Percentiles rank a stretch among this genome's conserved stretches.
These are phyloP conservation scores for Idaea dimidiata DNA, from an alignment of 2,888 invertebrate genomes.

Conservation along the genomic window DNA sequence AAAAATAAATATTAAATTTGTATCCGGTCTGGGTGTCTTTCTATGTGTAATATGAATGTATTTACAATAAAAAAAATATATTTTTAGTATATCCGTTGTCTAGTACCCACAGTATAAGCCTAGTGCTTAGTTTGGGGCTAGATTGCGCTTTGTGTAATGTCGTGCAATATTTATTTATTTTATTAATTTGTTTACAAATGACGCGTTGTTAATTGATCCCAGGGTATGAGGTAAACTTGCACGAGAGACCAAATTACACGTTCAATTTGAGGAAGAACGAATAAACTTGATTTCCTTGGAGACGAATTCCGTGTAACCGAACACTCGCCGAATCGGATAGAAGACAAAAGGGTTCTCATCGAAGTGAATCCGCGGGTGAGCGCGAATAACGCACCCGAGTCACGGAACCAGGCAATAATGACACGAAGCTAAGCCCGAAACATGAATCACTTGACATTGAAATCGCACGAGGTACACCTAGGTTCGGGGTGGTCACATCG, in stretches of 20 bases:
- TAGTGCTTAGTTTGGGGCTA: no score
- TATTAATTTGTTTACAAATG: neutral
- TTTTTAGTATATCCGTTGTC: no score
- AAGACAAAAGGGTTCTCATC: conserved; percentile 20
- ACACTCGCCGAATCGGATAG: conserved; percentile 5
- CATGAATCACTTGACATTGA: conserved; percentile 78
- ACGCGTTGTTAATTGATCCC: neutral
- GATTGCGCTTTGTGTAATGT: no score
- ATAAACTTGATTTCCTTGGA: conserved; percentile 21
- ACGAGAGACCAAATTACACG: neutral
- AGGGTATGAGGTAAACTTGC: neutral
- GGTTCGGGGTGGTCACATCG: conserved; percentile 72
- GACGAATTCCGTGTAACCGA: conserved; percentile 10
- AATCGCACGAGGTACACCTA: conserved; percentile 60
- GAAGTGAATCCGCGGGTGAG: conserved; percentile 25
- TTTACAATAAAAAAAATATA: no score
- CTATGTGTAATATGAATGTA: no score
- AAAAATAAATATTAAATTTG: no score
- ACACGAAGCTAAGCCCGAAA: conserved; percentile 46
- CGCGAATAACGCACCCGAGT: conserved; percentile 44
- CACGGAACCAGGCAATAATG: conserved; percentile 64
- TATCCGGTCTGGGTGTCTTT: no score
- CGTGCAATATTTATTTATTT: no score
- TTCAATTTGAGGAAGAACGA: conserved; percentile 18
- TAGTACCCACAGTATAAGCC: no score